These are phyloP conservation scores for Centruroides sculpturatus DNA, from an alignment of 1,140 invertebrate genomes.

Conservation along the genomic window DNA sequence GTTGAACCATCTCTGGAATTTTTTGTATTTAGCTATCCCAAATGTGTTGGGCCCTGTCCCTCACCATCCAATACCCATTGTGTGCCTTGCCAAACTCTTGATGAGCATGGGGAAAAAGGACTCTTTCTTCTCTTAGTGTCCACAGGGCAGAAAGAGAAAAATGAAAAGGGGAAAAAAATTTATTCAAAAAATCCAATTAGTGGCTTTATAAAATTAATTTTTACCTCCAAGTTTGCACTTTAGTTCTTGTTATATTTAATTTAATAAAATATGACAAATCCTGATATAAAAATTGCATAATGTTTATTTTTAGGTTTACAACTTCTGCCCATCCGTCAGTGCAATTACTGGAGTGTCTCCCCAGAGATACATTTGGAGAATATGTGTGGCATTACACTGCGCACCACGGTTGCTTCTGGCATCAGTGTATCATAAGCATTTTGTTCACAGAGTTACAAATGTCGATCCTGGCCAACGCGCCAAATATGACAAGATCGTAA, in stretches of 20 bases:
- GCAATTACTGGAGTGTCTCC: conserved; percentile 79
- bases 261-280: conserved; percentile 1
- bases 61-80: too few species aligned
- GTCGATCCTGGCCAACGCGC: conserved; percentile 21
- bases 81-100: too few species aligned
- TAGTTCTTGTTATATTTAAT: neutral
- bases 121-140: too few species aligned
- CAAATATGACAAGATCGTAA: conserved; percentile 44
- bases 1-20: too few species aligned
- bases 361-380: conserved; percentile 79
- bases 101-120: too few species aligned
- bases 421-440: conserved; percentile 66
- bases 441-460: conserved; percentile 40
- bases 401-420: conserved; percentile 72
- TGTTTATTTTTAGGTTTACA: conserved; percentile 54
- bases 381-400: conserved; percentile 75
- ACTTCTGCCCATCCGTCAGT: conserved; percentile 80
- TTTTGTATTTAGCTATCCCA: too few species aligned
- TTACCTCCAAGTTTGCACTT: neutral
- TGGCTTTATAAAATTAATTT: neutral
- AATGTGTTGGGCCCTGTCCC: too few species aligned
- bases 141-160: too few species aligned
- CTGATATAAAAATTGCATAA: conserved; percentile 4
- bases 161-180: too few species aligned
- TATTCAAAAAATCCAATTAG: too few species aligned